Base-by-base conservation (phyloP, 2,797 vertebrate species). In the Zenarchopterus dispar region DNA sequence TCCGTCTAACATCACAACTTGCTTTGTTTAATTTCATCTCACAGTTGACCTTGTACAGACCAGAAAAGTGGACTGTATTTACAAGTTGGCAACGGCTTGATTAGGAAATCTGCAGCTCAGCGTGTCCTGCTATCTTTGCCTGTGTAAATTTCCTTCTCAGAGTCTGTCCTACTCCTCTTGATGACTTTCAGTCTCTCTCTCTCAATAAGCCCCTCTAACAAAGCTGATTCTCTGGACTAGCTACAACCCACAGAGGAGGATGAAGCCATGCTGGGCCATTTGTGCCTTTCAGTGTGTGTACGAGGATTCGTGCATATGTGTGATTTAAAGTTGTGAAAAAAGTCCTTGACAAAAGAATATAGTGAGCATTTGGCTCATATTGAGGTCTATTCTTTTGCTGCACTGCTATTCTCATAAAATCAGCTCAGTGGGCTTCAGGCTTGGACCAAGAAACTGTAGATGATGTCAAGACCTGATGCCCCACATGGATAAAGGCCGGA, bases 391-490 rank as follows among this genome's bases (percentile, higher is more conserved):
- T 80, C 58, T 81, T 59, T 78, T 24, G 64, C 18, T 31, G 76
- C 26, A 58, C 60, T 59, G 77, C 56, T 55, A 62, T 60, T 67
- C 63, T 62, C 65, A 49, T 73, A 85, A 78, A 59, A 63, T 74
- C 59, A 62, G 67, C 69, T 56, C 67, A 28, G 39, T 62, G 70
- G 77, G 70, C 75, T 61, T 67, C 71, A 73, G 70, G 62, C 77
- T 71, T 59, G 61, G 66, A 80, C 60, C 61, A 48, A 73, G 53
- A 67, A 67, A 52, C 63, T 67, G 76, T 73, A 69, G 70, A 74
- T 78, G 84, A 84, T 81, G 82, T 82, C 80, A 84, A 83, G 77
- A 82, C 77, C 77, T 77, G 84, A 84, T 88, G 88, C 64, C 71
- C 75, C 73, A 67, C 67, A 73, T 67, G 86, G 81, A 89, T 90